Percentiles rank a stretch among this genome's conserved stretches.
Conservation (phyloP, 2,888 invertebrate species). For the Oeneis ivallda region DNA sequence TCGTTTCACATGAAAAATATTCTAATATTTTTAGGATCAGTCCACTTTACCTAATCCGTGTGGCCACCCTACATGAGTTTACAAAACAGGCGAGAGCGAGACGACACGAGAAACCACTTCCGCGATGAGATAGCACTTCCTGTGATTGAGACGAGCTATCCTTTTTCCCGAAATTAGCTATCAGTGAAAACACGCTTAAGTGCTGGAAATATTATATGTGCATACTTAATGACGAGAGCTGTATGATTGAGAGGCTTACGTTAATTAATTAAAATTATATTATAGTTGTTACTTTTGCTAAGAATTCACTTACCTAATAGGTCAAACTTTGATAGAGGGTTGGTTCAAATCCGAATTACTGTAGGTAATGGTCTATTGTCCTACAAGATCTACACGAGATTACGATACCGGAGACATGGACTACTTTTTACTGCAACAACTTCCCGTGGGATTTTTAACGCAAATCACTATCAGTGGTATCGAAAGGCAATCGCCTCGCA, state of each 20-base stretch:
- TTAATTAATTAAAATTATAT: background rate
- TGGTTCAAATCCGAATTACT: too few relatives aligned
- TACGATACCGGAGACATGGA: too few relatives aligned
- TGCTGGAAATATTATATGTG: constrained; percentile 43
- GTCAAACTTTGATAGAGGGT: background rate
- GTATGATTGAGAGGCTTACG: background rate
- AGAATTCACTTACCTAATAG: background rate
- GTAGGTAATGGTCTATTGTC: too few relatives aligned
- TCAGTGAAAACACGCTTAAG: constrained; percentile 49
- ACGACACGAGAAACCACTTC: constrained; percentile 78
- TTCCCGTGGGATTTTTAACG: too few relatives aligned
- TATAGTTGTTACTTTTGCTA: background rate
- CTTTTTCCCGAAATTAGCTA: constrained; percentile 54
- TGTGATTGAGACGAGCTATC: constrained; percentile 74
- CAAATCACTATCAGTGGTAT: too few relatives aligned
- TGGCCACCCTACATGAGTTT: constrained; percentile 44
- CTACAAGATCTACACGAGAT: too few relatives aligned
- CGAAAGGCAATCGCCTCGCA: too few relatives aligned
- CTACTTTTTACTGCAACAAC: too few relatives aligned
- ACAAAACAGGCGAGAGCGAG: constrained; percentile 68
- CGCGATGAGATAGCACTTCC: constrained; percentile 82
- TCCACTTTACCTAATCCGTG: background rate
- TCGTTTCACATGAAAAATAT: too few relatives aligned
- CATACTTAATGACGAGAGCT: constrained; percentile 38
- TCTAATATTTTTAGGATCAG: background rate